Conservation (phyloP, 2,888 invertebrate species). For the Vanessa cardui region DNA sequence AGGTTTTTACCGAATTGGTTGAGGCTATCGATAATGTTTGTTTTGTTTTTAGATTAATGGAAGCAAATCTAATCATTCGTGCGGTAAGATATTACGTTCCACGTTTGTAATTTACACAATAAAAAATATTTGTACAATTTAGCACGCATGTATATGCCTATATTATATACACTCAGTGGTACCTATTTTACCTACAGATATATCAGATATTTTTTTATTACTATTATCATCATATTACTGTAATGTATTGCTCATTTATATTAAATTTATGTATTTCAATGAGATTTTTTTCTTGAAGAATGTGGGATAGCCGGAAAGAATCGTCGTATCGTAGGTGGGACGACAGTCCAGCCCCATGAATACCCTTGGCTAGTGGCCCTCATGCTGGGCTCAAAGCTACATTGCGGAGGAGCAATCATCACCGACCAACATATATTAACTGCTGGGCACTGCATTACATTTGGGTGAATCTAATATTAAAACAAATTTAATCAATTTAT, state of each 20-base stretch:
- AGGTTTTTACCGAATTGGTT: neutral
- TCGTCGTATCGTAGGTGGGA: conserved; percentile 82
- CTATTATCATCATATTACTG: too few species aligned
- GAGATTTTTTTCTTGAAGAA: conserved; percentile 49
- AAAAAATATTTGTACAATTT: too few species aligned
- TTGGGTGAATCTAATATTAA: conserved; percentile 64
- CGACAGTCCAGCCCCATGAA: conserved; percentile 71
- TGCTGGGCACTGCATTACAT: conserved; percentile 83
- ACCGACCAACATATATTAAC: conserved; percentile 80
- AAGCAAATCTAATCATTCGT: conserved; percentile 45
- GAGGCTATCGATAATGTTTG: neutral
- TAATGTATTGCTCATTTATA: too few species aligned
- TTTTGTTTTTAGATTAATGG: conserved; percentile 30
- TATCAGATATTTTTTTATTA: too few species aligned
- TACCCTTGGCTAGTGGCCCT: conserved; percentile 83
- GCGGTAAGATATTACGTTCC: conserved; percentile 53
- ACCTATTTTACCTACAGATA: too few species aligned
- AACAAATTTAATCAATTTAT: too few species aligned
- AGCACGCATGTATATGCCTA: too few species aligned
- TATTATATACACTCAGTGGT: too few species aligned
- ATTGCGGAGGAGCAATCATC: conserved; percentile 84
- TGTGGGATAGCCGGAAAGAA: conserved; percentile 70
- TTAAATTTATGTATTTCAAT: neutral
- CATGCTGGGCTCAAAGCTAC: conserved; percentile 70
- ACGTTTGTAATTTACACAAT: neutral